These are phyloP conservation scores for Trichoplusia ni DNA, from an alignment of 1,140 invertebrate genomes.

Conservation along the genomic window DNA sequence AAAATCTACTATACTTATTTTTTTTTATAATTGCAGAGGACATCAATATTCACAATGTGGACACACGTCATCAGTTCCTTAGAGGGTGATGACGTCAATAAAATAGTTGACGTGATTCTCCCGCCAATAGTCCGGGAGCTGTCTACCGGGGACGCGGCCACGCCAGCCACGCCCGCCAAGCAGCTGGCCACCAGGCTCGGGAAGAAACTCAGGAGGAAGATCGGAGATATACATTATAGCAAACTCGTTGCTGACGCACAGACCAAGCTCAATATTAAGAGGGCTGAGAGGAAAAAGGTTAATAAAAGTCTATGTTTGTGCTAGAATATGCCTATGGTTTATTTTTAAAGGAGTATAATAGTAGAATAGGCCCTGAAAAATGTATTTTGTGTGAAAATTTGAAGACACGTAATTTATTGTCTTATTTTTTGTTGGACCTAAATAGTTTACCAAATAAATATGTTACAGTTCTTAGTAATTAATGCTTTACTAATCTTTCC, in stretches of 20 bases:
- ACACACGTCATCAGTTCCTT: conserved; percentile 59
- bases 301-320: neutral
- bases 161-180: conserved; percentile 49
- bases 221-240: conserved; percentile 69
- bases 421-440: too few species aligned
- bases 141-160: conserved; percentile 58
- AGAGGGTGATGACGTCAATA: conserved; percentile 47
- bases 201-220: conserved; percentile 67
- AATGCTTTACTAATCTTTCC: too few species aligned
- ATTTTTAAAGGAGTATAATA: neutral
- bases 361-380: too few species aligned
- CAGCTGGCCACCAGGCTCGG: conserved; percentile 61
- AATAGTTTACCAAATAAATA: too few species aligned
- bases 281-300: conserved; percentile 85
- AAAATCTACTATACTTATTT: neutral
- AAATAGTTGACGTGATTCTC: conserved; percentile 57
- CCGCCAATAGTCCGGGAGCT: conserved; percentile 70
- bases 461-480: too few species aligned
- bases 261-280: conserved; percentile 83
- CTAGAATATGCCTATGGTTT: neutral
- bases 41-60: conserved; percentile 70
- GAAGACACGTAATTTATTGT: too few species aligned
- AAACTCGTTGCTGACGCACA: conserved; percentile 78
- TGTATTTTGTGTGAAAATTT: too few species aligned
- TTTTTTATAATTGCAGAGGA: conserved; percentile 46